Conservation (phyloP, 2,113 vertebrate species). For the Aphyosemion australe region DNA sequence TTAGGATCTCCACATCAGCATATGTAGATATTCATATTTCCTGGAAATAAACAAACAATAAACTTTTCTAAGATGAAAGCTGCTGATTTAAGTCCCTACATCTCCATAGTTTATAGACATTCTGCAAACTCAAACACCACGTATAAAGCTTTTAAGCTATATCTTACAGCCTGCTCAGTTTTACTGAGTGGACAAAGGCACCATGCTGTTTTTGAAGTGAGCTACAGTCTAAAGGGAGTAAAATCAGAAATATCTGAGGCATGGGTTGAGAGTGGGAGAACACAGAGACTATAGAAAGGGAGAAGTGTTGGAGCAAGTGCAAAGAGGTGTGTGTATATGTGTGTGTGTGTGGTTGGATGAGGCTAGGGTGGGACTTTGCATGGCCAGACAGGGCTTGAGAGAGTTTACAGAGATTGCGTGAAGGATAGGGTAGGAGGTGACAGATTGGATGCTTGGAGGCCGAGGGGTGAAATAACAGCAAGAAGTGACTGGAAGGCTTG, state of each 20-base stretch:
- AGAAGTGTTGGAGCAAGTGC: constrained; percentile 4
- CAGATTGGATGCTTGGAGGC: constrained; percentile 43
- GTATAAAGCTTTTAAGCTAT: background rate
- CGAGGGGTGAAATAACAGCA: constrained; percentile 54
- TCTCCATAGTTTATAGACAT: background rate
- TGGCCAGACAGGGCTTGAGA: constrained; percentile 17
- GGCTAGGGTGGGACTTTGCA: background rate
- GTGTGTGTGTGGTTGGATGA: too few species aligned
- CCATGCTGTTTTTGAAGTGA: constrained; percentile 45
- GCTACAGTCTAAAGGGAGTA: constrained; percentile 17
- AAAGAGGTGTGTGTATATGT: background rate
- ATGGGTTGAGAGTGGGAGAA: background rate
- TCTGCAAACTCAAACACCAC: background rate
- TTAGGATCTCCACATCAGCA: too few species aligned
- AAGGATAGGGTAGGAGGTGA: constrained; percentile 36
- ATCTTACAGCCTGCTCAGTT: constrained; percentile 15
- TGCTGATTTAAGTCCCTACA: too few species aligned
- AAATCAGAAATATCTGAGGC: constrained; percentile 11
- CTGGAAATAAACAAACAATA: too few species aligned
- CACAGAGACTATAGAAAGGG: constrained; percentile 11
- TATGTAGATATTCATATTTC: too few species aligned
- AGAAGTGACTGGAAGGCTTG: constrained; percentile 35
- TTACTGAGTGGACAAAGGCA: constrained; percentile 13
- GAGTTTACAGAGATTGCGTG: constrained; percentile 26
- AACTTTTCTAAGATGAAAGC: too few species aligned